Conservation (phyloP, 1,140 invertebrate species). For the Drosophila pectinifera region DNA sequence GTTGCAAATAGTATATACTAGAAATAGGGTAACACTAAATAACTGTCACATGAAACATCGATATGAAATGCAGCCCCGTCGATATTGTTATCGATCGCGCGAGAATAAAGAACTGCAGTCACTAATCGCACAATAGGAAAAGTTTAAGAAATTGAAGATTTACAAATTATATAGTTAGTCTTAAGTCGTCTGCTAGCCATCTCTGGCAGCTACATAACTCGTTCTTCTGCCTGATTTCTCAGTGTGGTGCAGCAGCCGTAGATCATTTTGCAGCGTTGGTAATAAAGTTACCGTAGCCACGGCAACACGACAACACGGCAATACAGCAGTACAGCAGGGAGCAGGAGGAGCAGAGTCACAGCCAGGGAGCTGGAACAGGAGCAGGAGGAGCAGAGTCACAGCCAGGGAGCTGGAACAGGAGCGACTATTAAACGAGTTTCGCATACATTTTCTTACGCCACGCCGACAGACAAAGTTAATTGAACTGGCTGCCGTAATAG, state of each 20-base stretch:
- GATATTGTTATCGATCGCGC: too few relatives aligned
- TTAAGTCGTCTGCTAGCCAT: too few relatives aligned
- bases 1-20: too few relatives aligned
- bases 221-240: background rate
- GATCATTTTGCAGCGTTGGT: constrained; percentile 40
- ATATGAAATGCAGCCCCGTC: too few relatives aligned
- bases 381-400: constrained; percentile 16
- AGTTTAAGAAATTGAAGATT: too few relatives aligned
- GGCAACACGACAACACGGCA: constrained; percentile 25
- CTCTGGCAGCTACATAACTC: background rate
- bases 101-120: too few relatives aligned
- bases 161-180: too few relatives aligned
- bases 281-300: constrained; percentile 53
- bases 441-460: constrained; percentile 74
- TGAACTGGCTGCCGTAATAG: constrained; percentile 64
- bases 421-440: constrained; percentile 76
- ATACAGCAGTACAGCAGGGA: background rate
- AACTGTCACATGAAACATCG: too few relatives aligned
- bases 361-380: background rate
- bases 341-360: background rate
- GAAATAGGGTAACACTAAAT: too few relatives aligned
- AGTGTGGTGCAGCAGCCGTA: constrained; percentile 34
- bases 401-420: constrained; percentile 25
- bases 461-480: constrained; percentile 74
- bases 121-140: too few relatives aligned